A percentile compares a stretch with the other conserved stretches of the same genome.
These are phyloP conservation scores for Pollenia amentaria DNA, from an alignment of 2,888 invertebrate species.

Conservation along the genomic window DNA sequence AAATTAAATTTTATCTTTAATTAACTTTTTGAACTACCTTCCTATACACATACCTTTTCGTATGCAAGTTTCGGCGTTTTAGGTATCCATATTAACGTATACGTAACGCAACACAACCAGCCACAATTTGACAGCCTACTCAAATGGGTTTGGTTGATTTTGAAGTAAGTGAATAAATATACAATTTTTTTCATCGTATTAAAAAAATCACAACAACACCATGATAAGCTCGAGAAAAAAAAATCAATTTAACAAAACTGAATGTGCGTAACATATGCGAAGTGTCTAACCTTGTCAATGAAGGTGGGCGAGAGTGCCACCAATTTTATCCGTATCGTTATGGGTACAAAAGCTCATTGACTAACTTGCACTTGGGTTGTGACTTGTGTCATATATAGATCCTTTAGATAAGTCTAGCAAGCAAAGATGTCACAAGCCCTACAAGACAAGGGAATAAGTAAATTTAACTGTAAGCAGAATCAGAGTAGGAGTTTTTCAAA, in stretches of 20 bases:
- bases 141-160: slow-evolving; percentile 67
- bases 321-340: slow-evolving; percentile 6
- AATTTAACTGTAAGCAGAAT: slow-evolving; percentile 17
- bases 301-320: slow-evolving; percentile 47
- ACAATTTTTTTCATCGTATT: not conserved
- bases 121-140: slow-evolving; percentile 73
- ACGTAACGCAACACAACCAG: slow-evolving; percentile 47
- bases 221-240: slow-evolving; percentile 11
- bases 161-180: slow-evolving; percentile 20
- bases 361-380: slow-evolving; percentile 1
- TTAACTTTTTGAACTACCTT: not conserved
- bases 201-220: slow-evolving; percentile 33
- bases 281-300: slow-evolving; percentile 48
- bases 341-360: slow-evolving; percentile 4
- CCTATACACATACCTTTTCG: not conserved
- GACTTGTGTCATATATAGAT: slow-evolving; percentile 20
- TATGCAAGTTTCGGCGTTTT: not conserved
- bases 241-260: slow-evolving; percentile 65
- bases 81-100: slow-evolving; percentile 48
- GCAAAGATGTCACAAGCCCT: not conserved
- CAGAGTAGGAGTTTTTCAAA: slow-evolving; percentile 26
- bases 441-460: slow-evolving; percentile 25
- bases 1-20: not conserved
- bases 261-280: slow-evolving; percentile 58
- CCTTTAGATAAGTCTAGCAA: slow-evolving; percentile 16